phyloP scores from a whole-genome alignment of 2,113 vertebrate genomes.

The Cranoglanis bouderius region DNA sequence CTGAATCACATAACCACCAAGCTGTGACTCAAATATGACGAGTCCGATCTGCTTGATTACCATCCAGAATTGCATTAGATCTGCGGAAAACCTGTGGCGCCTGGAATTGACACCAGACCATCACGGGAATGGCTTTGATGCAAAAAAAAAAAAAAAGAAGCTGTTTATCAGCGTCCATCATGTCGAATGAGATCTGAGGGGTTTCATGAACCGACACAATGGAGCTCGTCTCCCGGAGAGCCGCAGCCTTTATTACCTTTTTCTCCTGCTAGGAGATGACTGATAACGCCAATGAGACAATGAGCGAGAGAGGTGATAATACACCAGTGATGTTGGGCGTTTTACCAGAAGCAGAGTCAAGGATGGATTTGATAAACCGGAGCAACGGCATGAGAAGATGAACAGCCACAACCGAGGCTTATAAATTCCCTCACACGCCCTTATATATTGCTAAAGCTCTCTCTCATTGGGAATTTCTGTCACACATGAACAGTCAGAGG shows the following conservation, averaged over 20 bases:
- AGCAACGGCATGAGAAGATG: slow-evolving; percentile 16
- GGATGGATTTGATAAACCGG: slow-evolving; percentile 23
- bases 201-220: slow-evolving; percentile 16
- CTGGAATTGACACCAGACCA: slow-evolving; percentile 47
- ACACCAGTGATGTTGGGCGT: slow-evolving; percentile 54
- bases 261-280: slow-evolving; percentile 26
- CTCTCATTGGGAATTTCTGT: not conserved
- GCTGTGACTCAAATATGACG: slow-evolving; percentile 14
- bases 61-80: slow-evolving; percentile 6
- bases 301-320: slow-evolving; percentile 25
- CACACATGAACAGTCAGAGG: not conserved
- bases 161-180: slow-evolving; percentile 61
- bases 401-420: not conserved
- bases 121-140: slow-evolving; percentile 62
- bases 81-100: not conserved
- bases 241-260: slow-evolving; percentile 37
- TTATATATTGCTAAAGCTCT: not conserved
- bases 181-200: slow-evolving; percentile 24
- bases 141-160: slow-evolving; percentile 65
- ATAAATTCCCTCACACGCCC: not conserved
- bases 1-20: not conserved
- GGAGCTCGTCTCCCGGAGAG: slow-evolving; percentile 8
- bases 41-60: slow-evolving; percentile 30
- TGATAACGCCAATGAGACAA: slow-evolving; percentile 41
- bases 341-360: slow-evolving; percentile 55